Conservation (phyloP, 2,113 vertebrate species). For the Microcebus lehilahytsara region DNA sequence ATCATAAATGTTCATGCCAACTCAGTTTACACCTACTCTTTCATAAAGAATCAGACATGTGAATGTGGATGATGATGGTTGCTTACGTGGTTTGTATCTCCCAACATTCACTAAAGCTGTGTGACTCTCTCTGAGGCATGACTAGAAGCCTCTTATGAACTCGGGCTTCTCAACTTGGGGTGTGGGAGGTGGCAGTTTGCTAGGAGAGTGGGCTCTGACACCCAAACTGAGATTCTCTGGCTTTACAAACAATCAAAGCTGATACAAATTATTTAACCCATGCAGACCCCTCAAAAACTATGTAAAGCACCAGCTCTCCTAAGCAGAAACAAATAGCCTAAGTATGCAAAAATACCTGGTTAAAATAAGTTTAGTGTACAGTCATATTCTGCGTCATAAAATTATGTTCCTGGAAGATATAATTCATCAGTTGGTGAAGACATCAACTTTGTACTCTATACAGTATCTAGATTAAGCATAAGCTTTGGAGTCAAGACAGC, state of each 20-base stretch:
- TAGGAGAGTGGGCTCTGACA: not conserved
- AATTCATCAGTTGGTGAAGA: not conserved
- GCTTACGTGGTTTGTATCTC: not conserved
- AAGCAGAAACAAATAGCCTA: not conserved
- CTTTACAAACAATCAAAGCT: not conserved
- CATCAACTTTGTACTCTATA: not conserved
- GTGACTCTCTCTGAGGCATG: not conserved
- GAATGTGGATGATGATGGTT: not conserved
- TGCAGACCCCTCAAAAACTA: not conserved
- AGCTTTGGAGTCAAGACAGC: not conserved
- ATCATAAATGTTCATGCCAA: not conserved
- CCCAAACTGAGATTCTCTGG: not conserved
- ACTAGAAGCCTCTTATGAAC: not conserved
- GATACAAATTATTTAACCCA: not conserved
- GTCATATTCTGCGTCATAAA: not conserved
- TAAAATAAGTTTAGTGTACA: not conserved
- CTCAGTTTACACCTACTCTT: not conserved
- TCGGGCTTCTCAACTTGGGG: not conserved
- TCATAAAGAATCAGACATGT: not conserved
- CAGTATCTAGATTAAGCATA: not conserved
- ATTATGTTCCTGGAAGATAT: not conserved
- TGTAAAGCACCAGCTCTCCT: not conserved
- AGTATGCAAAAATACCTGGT: not conserved
- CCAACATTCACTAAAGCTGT: not conserved
- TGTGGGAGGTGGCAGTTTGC: not conserved